Base-by-base conservation (phyloP, 2,888 invertebrate genomes). In the Orthosia incerta region DNA sequence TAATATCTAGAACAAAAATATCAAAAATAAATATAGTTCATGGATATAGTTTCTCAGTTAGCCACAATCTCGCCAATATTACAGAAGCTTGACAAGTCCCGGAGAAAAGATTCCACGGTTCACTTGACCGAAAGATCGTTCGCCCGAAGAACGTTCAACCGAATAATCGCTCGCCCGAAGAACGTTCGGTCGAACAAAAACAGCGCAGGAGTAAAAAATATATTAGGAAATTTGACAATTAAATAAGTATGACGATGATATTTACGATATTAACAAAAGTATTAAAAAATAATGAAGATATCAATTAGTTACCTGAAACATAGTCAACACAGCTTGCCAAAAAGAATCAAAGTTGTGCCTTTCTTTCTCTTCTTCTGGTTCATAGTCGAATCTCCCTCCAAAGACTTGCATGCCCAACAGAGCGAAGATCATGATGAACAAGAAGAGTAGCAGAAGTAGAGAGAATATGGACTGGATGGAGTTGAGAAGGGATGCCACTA, bases 381-480 rank as follows among this genome's bases (percentile, higher is more conserved):
- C 97, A 93, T 98, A 99, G 95, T 99, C 99, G 94, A 99, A 99
- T 95, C 97, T 98, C 60, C 99, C 99, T 76, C 99, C 99, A 95
- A 99, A 99, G 56, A 99, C 98, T 97, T 99, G 99, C 99, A 99
- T 99, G 74, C 99, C 99, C 71, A 99, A 97, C 76, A 99, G 97
- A 26, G 99, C 99, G 95, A 99, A 99, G 95, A 99, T 99, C 94
- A 99, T 99, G 95, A 99, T 99, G 96, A 99, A 99, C 80, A 99
- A 97, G 97, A 99, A 99, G 87, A 99, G 97, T 79, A 99, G 97
- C 74, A 99, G 97, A 94, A 99, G 97, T 65, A 99, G 97, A 71
- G 99, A 99, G 92, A 99, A 99, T 94, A 99, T 99, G 79, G 99
- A 99, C 95, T 99, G 99, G 96, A 99, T 99, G 69, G 99, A 99